phyloP scores from a whole-genome alignment of 2,888 invertebrate species.

The Hylaea fasciaria region DNA sequence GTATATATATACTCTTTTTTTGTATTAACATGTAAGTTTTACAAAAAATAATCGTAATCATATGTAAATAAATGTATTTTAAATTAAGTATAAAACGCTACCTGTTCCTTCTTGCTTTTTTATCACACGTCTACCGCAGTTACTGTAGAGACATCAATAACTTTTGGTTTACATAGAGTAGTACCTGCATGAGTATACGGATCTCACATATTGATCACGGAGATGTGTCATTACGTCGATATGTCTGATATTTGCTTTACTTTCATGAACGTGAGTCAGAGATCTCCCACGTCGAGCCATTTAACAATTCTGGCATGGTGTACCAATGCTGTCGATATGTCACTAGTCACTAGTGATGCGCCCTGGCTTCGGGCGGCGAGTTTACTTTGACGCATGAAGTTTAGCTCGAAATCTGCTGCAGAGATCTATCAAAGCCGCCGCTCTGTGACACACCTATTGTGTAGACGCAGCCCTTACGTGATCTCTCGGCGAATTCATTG shows the following conservation, averaged over 20 bases:
- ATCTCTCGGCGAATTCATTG: slow-evolving; percentile 12
- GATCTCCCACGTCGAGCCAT: slow-evolving; percentile 23
- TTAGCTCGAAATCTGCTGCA: slow-evolving; percentile 26
- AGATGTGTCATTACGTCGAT: slow-evolving; percentile 13
- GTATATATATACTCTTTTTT: too few relatives aligned
- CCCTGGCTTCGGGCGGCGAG: neutral
- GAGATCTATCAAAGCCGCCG: slow-evolving; percentile 29
- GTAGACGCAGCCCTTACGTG: slow-evolving; percentile 7
- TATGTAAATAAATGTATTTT: too few relatives aligned
- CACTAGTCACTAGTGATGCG: slow-evolving; percentile 11
- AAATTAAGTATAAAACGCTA: too few relatives aligned
- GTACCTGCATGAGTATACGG: slow-evolving; percentile 6
- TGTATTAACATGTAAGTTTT: too few relatives aligned
- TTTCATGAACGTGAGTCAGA: slow-evolving; percentile 14
- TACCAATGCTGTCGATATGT: slow-evolving; percentile 31
- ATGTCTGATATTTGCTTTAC: slow-evolving; percentile 4
- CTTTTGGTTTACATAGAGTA: slow-evolving; percentile 1
- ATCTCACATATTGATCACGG: slow-evolving; percentile 7
- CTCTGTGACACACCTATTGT: slow-evolving; percentile 23
- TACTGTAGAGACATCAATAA: neutral
- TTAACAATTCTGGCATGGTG: slow-evolving; percentile 27
- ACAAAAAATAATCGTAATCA: too few relatives aligned
- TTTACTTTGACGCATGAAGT: slow-evolving; percentile 26
- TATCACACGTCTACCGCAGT: neutral
- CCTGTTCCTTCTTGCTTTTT: neutral